phyloP scores from a whole-genome alignment of 2,888 invertebrate genomes.

The Crocallis elinguaria region DNA sequence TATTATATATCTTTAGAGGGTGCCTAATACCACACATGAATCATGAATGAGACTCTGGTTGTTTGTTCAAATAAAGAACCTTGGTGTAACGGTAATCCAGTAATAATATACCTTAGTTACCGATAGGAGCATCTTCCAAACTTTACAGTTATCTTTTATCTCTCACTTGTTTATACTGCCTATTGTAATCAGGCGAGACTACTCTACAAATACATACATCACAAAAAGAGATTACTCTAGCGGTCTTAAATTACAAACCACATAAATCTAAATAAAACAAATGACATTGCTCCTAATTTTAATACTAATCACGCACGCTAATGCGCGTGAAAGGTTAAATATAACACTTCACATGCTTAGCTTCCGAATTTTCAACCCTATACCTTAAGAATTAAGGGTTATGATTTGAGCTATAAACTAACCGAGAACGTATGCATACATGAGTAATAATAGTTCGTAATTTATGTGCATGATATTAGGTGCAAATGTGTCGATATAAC shows the following conservation, averaged over 20 bases:
- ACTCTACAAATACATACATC: too few relatives aligned
- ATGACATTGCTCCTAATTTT: slow-evolving; percentile 51
- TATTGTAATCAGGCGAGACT: too few relatives aligned
- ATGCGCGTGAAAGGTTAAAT: slow-evolving; percentile 50
- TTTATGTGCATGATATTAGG: slow-evolving; percentile 54
- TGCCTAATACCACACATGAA: too few relatives aligned
- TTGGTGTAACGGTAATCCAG: too few relatives aligned
- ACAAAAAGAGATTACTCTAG: too few relatives aligned
- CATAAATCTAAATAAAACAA: slow-evolving; percentile 32
- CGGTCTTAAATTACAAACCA: background rate
- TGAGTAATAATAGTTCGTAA: slow-evolving; percentile 34
- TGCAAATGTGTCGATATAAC: slow-evolving; percentile 42
- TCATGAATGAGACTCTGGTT: slow-evolving; percentile 9
- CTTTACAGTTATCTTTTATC: too few relatives aligned
- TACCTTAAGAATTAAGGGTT: slow-evolving; percentile 26
- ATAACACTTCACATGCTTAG: slow-evolving; percentile 22
- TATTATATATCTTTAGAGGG: background rate
- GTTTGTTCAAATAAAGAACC: too few relatives aligned
- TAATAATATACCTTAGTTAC: too few relatives aligned
- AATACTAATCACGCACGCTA: slow-evolving; percentile 15
- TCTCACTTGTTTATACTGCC: too few relatives aligned
- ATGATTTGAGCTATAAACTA: background rate
- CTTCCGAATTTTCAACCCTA: slow-evolving; percentile 36
- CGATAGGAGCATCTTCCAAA: too few relatives aligned
- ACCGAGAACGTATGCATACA: slow-evolving; percentile 1